Base-by-base conservation (phyloP, 23 tunicate species). In the Styela plicata region DNA sequence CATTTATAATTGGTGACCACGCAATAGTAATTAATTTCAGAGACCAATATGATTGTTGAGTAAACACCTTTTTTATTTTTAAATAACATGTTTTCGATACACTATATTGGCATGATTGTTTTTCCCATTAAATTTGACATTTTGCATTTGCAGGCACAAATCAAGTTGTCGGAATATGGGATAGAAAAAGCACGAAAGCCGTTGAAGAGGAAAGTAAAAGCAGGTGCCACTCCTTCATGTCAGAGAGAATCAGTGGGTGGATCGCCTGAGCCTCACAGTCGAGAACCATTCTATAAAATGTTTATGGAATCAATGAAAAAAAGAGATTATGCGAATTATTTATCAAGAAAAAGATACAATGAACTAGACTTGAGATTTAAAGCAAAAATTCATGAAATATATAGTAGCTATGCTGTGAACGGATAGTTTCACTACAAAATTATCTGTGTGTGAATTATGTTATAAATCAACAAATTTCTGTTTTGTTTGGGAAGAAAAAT, bases 191-290 rank as follows among this genome's bases (percentile, higher is more conserved):
- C 24, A 13, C 25, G 28, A 34, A 64, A 77, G 24, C 33, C 77
- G 0, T 79, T 63, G 35, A 90, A 86, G 69, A 80, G 88, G 31
- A 90, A 90, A 82, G 96, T 90, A 1, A 80, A 82, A 33, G 30
- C 90, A 0, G 96, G 96, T 21, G 89, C 89, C 2, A 85, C 90
- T 0, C 96, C 96, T 21, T 85, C 89, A 7, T 85, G 89, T 66
- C 71, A 82, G 53, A 63, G 96, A 29, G 68, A 25, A 22, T 83
- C 85, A 7, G 67, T 89, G 22, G 53, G 24, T 10, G 73, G 34
- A 1, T 69, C 57, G 23, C 68, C 69, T 1, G 86, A 71, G 16
- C 64, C 66, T 0, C 33, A 76, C 66, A 44, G 25, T 24, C 81
- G 81, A 25, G 33, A 1, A 7, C 81, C 81, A 20, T 32, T 31